These are phyloP conservation scores for Diaprepes abbreviatus DNA, from an alignment of 2,888 invertebrate species.

Conservation along the genomic window DNA sequence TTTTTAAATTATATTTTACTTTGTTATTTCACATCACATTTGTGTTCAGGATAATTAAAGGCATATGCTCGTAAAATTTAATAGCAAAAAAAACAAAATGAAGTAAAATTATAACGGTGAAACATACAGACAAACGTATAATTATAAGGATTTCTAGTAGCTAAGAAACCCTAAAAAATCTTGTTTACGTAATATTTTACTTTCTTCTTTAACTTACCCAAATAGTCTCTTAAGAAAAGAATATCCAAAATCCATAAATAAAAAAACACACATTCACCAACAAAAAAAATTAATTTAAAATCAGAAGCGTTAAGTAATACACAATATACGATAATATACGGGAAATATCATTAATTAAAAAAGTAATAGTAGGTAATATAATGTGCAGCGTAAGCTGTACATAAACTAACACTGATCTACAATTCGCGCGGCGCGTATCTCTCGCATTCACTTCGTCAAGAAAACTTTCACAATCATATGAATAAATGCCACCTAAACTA, in stretches of 20 bases:
- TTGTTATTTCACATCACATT: too few species aligned
- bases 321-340: background rate
- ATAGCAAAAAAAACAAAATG: too few species aligned
- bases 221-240: background rate
- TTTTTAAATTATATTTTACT: too few species aligned
- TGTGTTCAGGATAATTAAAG: too few species aligned
- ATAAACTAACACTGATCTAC: conserved; percentile 4
- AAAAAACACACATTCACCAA: background rate
- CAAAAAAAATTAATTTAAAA: background rate
- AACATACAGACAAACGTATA: too few species aligned
- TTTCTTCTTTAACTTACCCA: background rate
- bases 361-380: conserved; percentile 1
- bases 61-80: too few species aligned
- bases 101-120: too few species aligned
- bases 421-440: conserved; percentile 19
- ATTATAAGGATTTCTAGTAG: too few species aligned
- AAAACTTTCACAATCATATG: conserved; percentile 36
- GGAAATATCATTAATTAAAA: conserved; percentile 2
- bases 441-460: conserved; percentile 27
- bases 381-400: background rate
- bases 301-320: background rate
- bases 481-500: conserved; percentile 42
- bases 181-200: too few species aligned
- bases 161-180: too few species aligned
- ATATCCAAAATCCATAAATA: background rate